Evolutionary conservation across 2,797 vertebrate species (phyloP).

Genomic region (Anabacerthia variegaticeps): DNA sequence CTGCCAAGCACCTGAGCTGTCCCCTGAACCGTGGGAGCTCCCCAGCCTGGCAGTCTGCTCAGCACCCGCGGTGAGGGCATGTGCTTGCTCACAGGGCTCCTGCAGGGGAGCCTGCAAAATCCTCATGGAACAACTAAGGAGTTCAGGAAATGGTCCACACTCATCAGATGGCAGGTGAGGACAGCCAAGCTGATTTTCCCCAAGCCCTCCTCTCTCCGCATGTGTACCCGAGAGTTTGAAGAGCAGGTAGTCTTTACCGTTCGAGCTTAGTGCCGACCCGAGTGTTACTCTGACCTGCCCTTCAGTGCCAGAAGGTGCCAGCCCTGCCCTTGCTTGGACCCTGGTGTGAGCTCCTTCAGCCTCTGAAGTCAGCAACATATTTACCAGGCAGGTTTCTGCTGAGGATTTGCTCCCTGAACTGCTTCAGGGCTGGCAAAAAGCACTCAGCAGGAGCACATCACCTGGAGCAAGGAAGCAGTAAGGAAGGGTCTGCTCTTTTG

Average conservation of each 20-base stretch:
- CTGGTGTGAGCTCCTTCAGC: background rate
- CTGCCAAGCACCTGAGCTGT: background rate
- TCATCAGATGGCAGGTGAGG: background rate
- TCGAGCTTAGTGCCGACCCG: background rate
- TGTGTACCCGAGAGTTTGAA: fast-evolving
- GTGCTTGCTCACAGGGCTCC: background rate
- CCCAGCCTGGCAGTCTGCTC: background rate
- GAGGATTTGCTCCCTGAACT: background rate
- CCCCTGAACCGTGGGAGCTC: fast-evolving
- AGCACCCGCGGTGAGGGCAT: background rate
- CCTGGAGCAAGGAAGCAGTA: background rate
- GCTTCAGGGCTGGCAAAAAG: background rate
- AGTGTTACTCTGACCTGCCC: background rate
- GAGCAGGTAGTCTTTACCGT: background rate
- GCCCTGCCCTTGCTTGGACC: background rate
- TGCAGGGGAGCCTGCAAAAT: background rate
- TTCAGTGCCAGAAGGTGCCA: background rate
- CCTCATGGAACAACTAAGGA: background rate
- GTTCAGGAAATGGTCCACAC: background rate
- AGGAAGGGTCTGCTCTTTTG: background rate
- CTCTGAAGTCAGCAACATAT: background rate
- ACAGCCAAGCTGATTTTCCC: background rate
- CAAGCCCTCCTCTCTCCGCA: background rate
- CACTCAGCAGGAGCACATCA: background rate
- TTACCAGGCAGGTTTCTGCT: background rate